Evolutionary conservation across 2,797 vertebrate genomes (phyloP).

Genomic region (Rhinatrema bivittatum): DNA sequence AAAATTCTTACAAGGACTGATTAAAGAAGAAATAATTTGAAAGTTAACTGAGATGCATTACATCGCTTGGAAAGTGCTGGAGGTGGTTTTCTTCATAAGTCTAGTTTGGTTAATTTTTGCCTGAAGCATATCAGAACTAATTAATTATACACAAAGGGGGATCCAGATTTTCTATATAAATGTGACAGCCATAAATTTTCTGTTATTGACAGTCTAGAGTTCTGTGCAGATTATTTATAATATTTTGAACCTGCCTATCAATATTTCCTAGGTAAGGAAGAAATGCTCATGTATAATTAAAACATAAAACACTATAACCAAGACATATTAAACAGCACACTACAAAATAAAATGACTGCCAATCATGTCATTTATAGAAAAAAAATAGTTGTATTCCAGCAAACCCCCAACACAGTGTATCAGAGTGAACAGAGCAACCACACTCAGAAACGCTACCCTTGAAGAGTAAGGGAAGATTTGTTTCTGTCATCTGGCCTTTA

Average conservation of each 20-base stretch:
- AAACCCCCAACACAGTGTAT: slow-evolving; percentile 16
- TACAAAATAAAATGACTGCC: no score
- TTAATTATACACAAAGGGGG: slow-evolving; percentile 26
- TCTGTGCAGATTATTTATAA: slow-evolving; percentile 16
- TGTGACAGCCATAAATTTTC: slow-evolving; percentile 35
- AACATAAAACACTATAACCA: no score
- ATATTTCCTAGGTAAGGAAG: no score
- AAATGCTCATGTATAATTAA: no score
- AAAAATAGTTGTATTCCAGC: no score
- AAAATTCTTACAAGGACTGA: slow-evolving; percentile 17
- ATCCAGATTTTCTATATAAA: slow-evolving; percentile 18
- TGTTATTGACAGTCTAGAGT: slow-evolving; percentile 19
- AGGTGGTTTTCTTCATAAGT: slow-evolving; percentile 32
- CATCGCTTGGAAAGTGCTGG: slow-evolving; percentile 27
- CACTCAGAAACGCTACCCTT: slow-evolving; percentile 3
- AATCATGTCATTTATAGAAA: slow-evolving; percentile 20
- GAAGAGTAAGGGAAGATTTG: slow-evolving; percentile 19
- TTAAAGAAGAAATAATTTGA: slow-evolving; percentile 34
- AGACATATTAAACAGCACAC: no score
- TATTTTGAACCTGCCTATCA: no score
- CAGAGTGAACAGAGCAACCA: not conserved
- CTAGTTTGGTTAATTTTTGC: slow-evolving; percentile 39
- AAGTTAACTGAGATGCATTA: slow-evolving; percentile 30
- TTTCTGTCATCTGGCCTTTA: slow-evolving; percentile 31
- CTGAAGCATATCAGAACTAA: slow-evolving; percentile 30